Conservation (phyloP, 1,140 invertebrate species). For the Centruroides vittatus region DNA sequence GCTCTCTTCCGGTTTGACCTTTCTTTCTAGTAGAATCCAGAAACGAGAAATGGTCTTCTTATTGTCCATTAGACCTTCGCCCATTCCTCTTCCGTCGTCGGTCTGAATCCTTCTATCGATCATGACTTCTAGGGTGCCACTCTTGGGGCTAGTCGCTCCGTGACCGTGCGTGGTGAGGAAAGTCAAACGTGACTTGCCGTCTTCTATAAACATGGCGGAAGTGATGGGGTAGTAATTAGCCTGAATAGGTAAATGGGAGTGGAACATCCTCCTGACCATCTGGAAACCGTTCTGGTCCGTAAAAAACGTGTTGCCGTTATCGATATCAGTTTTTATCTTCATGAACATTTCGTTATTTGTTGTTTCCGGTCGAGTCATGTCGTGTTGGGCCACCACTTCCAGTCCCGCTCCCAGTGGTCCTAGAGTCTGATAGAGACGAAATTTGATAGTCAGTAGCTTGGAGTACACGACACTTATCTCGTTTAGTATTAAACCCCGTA, state of each 20-base stretch:
- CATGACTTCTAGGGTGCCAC: slow-evolving; percentile 54
- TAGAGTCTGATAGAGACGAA: slow-evolving; percentile 46
- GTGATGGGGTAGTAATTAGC: slow-evolving; percentile 94
- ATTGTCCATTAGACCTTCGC: slow-evolving; percentile 82
- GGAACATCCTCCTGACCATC: slow-evolving; percentile 69
- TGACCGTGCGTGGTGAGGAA: slow-evolving; percentile 71
- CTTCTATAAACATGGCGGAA: slow-evolving; percentile 71
- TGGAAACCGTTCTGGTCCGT: slow-evolving; percentile 50
- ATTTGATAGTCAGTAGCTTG: slow-evolving; percentile 56
- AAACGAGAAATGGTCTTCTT: slow-evolving; percentile 56
- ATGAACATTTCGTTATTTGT: slow-evolving; percentile 83
- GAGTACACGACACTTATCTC: slow-evolving; percentile 67
- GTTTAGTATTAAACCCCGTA: slow-evolving; percentile 62
- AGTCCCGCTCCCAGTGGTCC: slow-evolving; percentile 12
- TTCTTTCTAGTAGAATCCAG: slow-evolving; percentile 49
- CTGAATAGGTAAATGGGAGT: slow-evolving; percentile 78
- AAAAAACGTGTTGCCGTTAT: slow-evolving; percentile 34
- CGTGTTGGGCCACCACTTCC: slow-evolving; percentile 16
- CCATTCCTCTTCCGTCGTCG: slow-evolving; percentile 86
- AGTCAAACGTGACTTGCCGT: slow-evolving; percentile 50
- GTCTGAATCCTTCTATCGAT: slow-evolving; percentile 78
- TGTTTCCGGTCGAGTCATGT: slow-evolving; percentile 8
- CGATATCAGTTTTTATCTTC: slow-evolving; percentile 33
- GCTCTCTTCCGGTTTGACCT: not conserved
- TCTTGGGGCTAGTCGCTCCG: slow-evolving; percentile 57